Base-by-base conservation (phyloP, 2,797 vertebrate genomes). In the Myripristis murdjan region DNA sequence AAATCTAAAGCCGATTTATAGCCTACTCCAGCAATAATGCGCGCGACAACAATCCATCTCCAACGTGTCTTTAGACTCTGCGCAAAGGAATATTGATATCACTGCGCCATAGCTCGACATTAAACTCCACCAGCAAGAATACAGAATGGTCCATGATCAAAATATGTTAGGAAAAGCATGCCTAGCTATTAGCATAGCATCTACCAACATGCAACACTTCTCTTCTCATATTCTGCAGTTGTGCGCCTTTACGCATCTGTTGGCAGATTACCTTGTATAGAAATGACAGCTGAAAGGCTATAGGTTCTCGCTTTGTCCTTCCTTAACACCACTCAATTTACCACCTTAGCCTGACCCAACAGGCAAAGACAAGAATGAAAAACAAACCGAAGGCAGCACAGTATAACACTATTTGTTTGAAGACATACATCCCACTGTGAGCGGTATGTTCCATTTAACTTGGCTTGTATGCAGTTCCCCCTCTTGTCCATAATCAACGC, bases 401-500 rank as follows among this genome's bases (percentile, higher is more conserved):
- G 61, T 89, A 74, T 68, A 44, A 56, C 57, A 62, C 85, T 84
- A 85, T 90, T 87, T 78, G 78, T 66, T 43, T 87, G 84, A 64
- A 91, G 91, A 64, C 90, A 90, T 94, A 91, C 89, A 83, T 94
- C 93, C 91, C 91, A 67, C 87, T 78, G 93, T 79, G 83, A 84
- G 79, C 86, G 80, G 86, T 90, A 90, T 76, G 88, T 78, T 86
- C 94, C 90, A 90, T 77, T 89, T 39, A 89, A 89, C 91, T 84
- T 85, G 87, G 88, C 92, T 84, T 86, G 89, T 78, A 85, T 90
- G 91, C 91, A 80, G 90, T 90, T 86, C 90, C 90, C 82, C 86
- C 89, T 79, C 88, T 87, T 73, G 92, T 95, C 94, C 94, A 88
- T 82, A 82, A 93, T 93, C 88, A 93, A 93, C 93, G 94, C 94